Conservation (phyloP, 64 coral and sea anemone species). For the Orbicella faveolata region DNA sequence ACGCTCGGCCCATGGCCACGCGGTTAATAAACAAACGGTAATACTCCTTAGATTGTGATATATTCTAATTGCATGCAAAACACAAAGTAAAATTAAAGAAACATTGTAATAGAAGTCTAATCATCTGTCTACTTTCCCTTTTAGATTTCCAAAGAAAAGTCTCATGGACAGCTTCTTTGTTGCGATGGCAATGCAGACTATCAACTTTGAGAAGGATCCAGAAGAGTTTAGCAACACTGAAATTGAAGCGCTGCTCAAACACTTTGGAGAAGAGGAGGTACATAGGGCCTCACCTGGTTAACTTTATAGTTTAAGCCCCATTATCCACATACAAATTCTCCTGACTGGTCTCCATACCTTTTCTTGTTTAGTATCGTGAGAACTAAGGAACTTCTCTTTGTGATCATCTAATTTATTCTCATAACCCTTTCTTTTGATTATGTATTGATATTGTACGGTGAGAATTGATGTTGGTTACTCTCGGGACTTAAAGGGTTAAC, state of each 20-base stretch:
- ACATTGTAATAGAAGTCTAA: too few relatives aligned
- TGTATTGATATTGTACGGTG: background rate
- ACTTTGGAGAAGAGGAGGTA: constrained; percentile 59
- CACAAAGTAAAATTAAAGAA: too few relatives aligned
- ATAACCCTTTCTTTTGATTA: constrained; percentile 6
- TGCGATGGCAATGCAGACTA: constrained; percentile 33
- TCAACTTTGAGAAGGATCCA: constrained; percentile 39
- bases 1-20: background rate
- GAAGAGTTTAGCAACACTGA: constrained; percentile 40
- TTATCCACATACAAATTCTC: background rate
- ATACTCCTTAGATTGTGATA: too few relatives aligned
- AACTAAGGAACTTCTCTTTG: background rate
- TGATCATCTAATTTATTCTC: background rate
- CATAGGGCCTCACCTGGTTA: background rate
- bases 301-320: too few relatives aligned
- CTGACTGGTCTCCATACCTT: background rate
- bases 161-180: constrained; percentile 30
- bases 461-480: too few relatives aligned
- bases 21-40: background rate
- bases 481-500: too few relatives aligned
- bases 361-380: too few relatives aligned
- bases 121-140: too few relatives aligned
- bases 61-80: too few relatives aligned
- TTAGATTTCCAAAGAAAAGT: constrained; percentile 55
- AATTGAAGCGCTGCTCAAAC: constrained; percentile 52